Conservation (phyloP, 92 coral and sea anemone species). For the Porites cylindrica region DNA sequence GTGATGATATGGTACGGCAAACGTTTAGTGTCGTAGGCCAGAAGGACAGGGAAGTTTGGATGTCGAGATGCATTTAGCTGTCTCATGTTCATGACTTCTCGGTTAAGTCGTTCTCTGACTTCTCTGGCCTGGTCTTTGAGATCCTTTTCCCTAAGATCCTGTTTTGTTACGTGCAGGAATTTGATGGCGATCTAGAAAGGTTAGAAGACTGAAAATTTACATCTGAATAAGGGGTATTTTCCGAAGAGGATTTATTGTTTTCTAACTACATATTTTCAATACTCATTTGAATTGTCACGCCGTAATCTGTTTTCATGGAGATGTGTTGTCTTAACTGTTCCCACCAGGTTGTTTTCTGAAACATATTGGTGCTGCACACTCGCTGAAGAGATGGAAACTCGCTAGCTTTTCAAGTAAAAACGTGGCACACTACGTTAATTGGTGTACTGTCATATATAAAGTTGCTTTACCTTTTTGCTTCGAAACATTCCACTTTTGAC, state of each 20-base stretch:
- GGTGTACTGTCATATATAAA: no score
- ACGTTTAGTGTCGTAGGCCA: conserved; percentile 13
- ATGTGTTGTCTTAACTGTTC: no score
- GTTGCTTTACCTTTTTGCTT: background rate
- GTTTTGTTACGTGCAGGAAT: background rate
- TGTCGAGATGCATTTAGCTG: conserved; percentile 7
- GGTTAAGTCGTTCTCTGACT: background rate
- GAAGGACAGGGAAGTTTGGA: conserved; percentile 3
- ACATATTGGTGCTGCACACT: no score
- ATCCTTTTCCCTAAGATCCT: background rate
- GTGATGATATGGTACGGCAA: conserved; percentile 8
- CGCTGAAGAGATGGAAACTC: no score
- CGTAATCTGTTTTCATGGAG: no score
- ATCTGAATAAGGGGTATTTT: background rate
- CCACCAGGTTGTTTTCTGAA: no score
- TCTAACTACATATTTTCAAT: background rate
- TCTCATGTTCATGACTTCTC: conserved; percentile 8
- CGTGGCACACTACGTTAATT: no score
- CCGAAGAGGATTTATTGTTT: background rate
- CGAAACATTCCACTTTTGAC: background rate
- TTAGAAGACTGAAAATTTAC: background rate
- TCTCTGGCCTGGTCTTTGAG: background rate
- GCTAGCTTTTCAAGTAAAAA: background rate
- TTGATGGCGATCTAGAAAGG: background rate
- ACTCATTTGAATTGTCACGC: no score